These are phyloP conservation scores for Kryphioiulus occultus DNA, from an alignment of 2,888 invertebrate genomes.

Conservation along the genomic window DNA sequence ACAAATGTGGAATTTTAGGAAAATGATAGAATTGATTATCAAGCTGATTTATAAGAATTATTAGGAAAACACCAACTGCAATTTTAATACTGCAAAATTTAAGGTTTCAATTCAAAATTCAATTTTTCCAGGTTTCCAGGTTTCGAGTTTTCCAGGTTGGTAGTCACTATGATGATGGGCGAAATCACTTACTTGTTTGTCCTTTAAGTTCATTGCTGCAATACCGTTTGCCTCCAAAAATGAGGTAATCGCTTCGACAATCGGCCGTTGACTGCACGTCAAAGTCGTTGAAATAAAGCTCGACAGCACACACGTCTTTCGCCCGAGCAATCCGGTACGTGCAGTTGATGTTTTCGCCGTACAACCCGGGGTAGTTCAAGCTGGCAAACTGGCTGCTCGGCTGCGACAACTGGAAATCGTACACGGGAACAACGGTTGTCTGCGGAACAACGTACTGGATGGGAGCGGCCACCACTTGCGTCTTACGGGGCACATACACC, in stretches of 20 bases:
- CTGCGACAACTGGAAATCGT: slow-evolving; percentile 56
- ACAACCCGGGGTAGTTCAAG: slow-evolving; percentile 56
- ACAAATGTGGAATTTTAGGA: too few relatives aligned
- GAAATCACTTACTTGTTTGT: slow-evolving; percentile 56
- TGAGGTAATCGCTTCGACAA: slow-evolving; percentile 56
- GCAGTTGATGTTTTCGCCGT: slow-evolving; percentile 55
- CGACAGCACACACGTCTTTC: slow-evolving; percentile 56
- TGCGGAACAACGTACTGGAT: slow-evolving; percentile 11
- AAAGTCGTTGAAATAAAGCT: slow-evolving; percentile 57
- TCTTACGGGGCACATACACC: slow-evolving; percentile 40
- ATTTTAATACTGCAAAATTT: neutral
- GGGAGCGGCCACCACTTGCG: neutral
- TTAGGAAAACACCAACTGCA: too few relatives aligned
- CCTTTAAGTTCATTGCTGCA: slow-evolving; percentile 57
- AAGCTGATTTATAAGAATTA: too few relatives aligned
- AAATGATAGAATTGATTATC: too few relatives aligned
- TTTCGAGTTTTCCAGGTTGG: too few relatives aligned
- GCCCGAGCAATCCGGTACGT: slow-evolving; percentile 55
- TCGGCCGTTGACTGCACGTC: slow-evolving; percentile 55
- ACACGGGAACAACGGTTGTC: slow-evolving; percentile 51
- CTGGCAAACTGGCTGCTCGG: slow-evolving; percentile 56
- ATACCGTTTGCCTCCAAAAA: slow-evolving; percentile 55
- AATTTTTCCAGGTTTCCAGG: too few relatives aligned
- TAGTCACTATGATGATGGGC: too few relatives aligned
- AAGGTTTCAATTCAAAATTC: too few relatives aligned